phyloP scores from a whole-genome alignment of 1,140 invertebrate species.

The Ips typographus region DNA sequence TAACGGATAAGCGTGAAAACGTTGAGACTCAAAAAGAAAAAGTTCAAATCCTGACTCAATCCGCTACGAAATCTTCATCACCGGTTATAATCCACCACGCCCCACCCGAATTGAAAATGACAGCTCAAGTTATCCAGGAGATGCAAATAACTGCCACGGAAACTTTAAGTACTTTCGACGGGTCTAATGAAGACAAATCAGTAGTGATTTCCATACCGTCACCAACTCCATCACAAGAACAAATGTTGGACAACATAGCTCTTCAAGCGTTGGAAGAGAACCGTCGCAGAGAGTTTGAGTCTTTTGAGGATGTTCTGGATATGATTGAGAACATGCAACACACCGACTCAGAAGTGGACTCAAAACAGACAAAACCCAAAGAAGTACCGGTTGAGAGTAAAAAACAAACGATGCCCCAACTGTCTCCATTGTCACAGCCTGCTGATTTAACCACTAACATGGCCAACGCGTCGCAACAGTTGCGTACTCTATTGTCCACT shows the following conservation, averaged over 20 bases:
- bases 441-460: conserved; percentile 70
- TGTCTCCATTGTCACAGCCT: conserved; percentile 70
- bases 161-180: conserved; percentile 40
- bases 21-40: conserved; percentile 26
- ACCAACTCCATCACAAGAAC: conserved; percentile 61
- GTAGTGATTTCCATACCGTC: conserved; percentile 64
- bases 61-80: conserved; percentile 41
- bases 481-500: conserved; percentile 64
- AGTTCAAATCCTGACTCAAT: conserved; percentile 37
- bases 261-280: conserved; percentile 57
- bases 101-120: conserved; percentile 51
- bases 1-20: conserved; percentile 10
- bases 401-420: conserved; percentile 60
- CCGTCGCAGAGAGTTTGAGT: conserved; percentile 59
- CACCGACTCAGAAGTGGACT: conserved; percentile 40
- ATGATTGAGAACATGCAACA: conserved; percentile 67
- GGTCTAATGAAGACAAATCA: conserved; percentile 57
- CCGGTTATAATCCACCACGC: conserved; percentile 44
- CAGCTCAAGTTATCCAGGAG: conserved; percentile 48
- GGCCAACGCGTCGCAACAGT: conserved; percentile 67
- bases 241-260: conserved; percentile 62
- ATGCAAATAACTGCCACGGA: conserved; percentile 43
- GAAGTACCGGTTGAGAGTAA: conserved; percentile 40
- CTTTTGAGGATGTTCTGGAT: conserved; percentile 67
- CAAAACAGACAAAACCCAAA: conserved; percentile 19